Evolutionary conservation across 2,113 vertebrate species (phyloP).

Genomic region (Actenoides hombroni): DNA sequence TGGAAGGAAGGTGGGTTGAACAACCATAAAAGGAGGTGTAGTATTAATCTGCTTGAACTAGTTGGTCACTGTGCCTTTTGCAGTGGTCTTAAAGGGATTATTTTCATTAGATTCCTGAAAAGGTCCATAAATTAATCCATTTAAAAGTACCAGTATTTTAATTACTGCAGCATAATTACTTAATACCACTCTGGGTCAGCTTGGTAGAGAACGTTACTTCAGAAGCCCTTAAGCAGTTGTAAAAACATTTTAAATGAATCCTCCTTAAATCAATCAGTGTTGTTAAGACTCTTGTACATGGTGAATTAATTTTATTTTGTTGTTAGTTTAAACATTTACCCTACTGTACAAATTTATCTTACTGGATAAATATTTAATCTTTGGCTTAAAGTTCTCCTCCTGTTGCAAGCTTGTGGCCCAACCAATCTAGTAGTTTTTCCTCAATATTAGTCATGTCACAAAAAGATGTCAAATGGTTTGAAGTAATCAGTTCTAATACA

Average conservation of each 20-base stretch:
- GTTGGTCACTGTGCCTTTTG: not conserved
- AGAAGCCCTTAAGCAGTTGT: not conserved
- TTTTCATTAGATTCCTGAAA: not conserved
- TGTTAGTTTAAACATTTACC: not conserved
- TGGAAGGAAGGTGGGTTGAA: not conserved
- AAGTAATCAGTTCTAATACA: not conserved
- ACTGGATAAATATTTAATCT: not conserved
- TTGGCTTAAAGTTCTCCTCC: not conserved
- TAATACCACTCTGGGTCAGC: not conserved
- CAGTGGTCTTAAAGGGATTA: not conserved
- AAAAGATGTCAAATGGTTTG: not conserved
- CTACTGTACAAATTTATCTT: not conserved
- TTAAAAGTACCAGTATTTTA: not conserved
- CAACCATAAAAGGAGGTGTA: not conserved
- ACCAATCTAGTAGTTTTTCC: not conserved
- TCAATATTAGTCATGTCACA: not conserved
- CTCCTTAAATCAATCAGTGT: not conserved
- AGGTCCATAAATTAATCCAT: not conserved
- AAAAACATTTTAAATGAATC: not conserved
- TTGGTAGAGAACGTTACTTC: not conserved
- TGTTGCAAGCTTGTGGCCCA: not conserved
- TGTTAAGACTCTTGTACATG: not conserved
- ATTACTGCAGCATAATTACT: not conserved
- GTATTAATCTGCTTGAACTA: not conserved
- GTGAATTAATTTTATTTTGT: not conserved